Base-by-base conservation (phyloP, 2,888 invertebrate genomes). In the Trachelus tabidus region DNA sequence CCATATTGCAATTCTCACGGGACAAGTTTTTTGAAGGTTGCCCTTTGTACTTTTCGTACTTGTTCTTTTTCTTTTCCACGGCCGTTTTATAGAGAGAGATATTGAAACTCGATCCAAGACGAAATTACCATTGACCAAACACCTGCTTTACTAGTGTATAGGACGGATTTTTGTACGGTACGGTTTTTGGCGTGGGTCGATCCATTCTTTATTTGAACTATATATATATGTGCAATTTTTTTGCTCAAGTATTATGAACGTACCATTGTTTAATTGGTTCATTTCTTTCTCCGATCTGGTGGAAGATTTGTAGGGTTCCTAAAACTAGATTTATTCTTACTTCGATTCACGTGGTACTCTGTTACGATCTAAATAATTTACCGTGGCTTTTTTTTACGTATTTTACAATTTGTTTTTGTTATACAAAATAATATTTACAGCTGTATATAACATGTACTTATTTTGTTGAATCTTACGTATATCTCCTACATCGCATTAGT, bases 1-100 rank as follows among this genome's bases (percentile, higher is more conserved):
- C 80, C 68, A 31, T 71, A 71, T 69, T 76, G 74, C 82, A 82
- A 87, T 87, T 87, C 87, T 87, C 87, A 87, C 88, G 87, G 84
- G 86, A 87, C 87, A 84, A 87, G 87, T 87, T 87, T 35, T 34
- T 33, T 74, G 74, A 30, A 56, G 56, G 56, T 56, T 56, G 23
- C 56, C 56, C 56, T 23, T 56, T 56, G 56, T 56, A 56, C 23
- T 23, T 56, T 56, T 23, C 23, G 23, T 56, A 23, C 56, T 56
- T 56, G 31, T 71, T 71, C 33, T 71, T 71, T 71, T 71, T 56
- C 56, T 56, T 56, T 56, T 23, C 56, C 56, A 56, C 9, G 0
- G 9, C 9, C 56, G 23, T 9, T 56, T 56, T 9, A 56, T 23
- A 56, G 56, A 23, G 2, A 40, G 23, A 56, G 23, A 56, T 23